Conservation (phyloP, 2,888 invertebrate genomes). For the Aphodius sticticus region DNA sequence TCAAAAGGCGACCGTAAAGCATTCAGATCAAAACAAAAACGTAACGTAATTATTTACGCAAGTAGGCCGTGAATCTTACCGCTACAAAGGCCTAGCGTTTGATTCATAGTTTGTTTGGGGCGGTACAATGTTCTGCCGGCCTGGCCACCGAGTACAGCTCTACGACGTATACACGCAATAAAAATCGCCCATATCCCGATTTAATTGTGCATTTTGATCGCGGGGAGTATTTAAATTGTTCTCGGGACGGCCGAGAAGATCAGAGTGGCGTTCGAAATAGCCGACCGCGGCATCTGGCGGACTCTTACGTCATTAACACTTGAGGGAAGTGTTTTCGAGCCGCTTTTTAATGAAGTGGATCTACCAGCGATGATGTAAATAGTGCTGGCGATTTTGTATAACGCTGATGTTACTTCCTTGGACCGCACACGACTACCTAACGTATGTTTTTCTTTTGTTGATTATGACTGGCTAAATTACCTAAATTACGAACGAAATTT, state of each 20-base stretch:
- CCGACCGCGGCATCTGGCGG: constrained; percentile 22
- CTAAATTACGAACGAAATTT: no score
- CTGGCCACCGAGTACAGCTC: constrained; percentile 6
- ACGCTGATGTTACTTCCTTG: not conserved
- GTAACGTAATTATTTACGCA: constrained; percentile 36
- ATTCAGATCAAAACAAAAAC: constrained; percentile 37
- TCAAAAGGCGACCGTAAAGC: constrained; percentile 35
- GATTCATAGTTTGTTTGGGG: constrained; percentile 22
- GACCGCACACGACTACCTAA: not conserved
- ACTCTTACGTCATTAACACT: constrained; percentile 22
- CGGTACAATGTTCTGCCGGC: not conserved
- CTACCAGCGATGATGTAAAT: constrained; percentile 17
- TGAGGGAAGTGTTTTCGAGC: constrained; percentile 12
- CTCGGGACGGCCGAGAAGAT: not conserved
- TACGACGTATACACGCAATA: constrained; percentile 17
- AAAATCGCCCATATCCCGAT: constrained; percentile 4
- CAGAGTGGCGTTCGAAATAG: constrained; percentile 10
- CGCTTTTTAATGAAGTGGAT: constrained; percentile 20
- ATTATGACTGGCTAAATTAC: no score
- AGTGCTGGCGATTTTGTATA: not conserved
- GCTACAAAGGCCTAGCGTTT: constrained; percentile 22
- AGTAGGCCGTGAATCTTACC: constrained; percentile 19
- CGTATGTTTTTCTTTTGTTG: not conserved
- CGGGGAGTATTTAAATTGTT: constrained; percentile 22
- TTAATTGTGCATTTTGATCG: not conserved